Base-by-base conservation (phyloP, 2,888 invertebrate species). In the Euproctis similis region DNA sequence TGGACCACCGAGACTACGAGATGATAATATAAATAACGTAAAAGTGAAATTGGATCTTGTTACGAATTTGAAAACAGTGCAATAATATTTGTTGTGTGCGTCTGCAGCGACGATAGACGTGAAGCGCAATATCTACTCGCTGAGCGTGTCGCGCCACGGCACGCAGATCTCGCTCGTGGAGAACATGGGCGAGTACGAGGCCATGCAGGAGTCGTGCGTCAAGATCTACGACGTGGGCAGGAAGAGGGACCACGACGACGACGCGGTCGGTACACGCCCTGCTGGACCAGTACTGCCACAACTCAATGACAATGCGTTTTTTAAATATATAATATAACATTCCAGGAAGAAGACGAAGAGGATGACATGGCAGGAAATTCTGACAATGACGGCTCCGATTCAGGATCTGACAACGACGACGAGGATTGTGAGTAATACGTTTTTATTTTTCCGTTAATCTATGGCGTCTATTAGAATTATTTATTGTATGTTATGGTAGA, bases 191-290 rank as follows among this genome's bases (percentile, higher is more conserved):
- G 89, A 91, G 47, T 94, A 92, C 61, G 92, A 94, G 34, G 89
- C 92, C 38, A 89, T 93, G 39, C 94, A 95, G 61, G 97, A 97
- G 76, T 95, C 95, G 2, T 91, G 93, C 42, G 95, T 97, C 32
- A 89, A 95, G 51, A 76, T 98, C 8, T 98, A 97, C 70, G 96
- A 98, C 62, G 94, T 98, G 10, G 98, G 98, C 1, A 86, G 96
- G 39, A 87, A 90, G 59, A 86, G 95, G 52, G 93, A 93, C 60
- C 93, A 93, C 58, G 96, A 96, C 46, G 96, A 97, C 52, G 32
- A 32, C 9, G 32, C 32, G 24, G 32, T 32, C 4, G 8, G 28
- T 32, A 21, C 5, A n/a, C n/a, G n/a, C n/a, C n/a, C n/a, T n/a
- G n/a, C n/a, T n/a, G n/a, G n/a, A n/a, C n/a, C n/a, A n/a, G n/a